Evolutionary conservation across 2,797 vertebrate species (phyloP), one percentile per base, ranked within the genome.

Genomic region (Manis pentadactyla): DNA sequence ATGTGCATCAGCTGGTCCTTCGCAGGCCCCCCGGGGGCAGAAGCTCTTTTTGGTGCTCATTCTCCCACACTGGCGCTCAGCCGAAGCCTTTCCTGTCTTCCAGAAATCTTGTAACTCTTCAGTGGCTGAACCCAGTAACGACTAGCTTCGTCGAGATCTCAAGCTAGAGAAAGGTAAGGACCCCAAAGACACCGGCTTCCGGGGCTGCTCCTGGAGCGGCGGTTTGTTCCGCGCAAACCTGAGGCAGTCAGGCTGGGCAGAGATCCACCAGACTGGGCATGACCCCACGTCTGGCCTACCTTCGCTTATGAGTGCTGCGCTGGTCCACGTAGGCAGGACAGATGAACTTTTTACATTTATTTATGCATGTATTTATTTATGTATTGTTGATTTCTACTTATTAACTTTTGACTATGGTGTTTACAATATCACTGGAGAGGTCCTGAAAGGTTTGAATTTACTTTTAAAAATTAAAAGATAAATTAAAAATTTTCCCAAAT

Each of bases 371-470:
- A 17, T 27, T 71, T 78, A 69, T 21, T 51, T 59, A 61, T 39
- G 39, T 90, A 34, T 79, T 86, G 31, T 42, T 69, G 34, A 82
- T 86, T 82, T 19, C 34, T 90, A 73, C 87, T 66, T 4, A 69
- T 29, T 86, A 87, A 96, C 42, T 94, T 81, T 61, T 68, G 53
- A 66, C 29, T 42, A 53, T 39, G 46, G 11, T 74, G n/a, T 25
- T 87, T 83, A 86, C 4, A 46, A 23, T 29, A 68, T 63, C 42
- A 49, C 27, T 68, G 34, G 84, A 59, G 92, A 53, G 53, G n/a
- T 55, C 2, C 21, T 51, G 31, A 88, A 88, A 27, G 74, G 29
- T 91, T 85, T 94, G 34, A 90, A 71, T 93, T 92, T 95, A 57
- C 42, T 57, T 86, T 14, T 1, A 71, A 90, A 68, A 90, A 64